Evolutionary conservation across 2,113 vertebrate genomes (phyloP).

Genomic region (Triplophysa rosa): DNA sequence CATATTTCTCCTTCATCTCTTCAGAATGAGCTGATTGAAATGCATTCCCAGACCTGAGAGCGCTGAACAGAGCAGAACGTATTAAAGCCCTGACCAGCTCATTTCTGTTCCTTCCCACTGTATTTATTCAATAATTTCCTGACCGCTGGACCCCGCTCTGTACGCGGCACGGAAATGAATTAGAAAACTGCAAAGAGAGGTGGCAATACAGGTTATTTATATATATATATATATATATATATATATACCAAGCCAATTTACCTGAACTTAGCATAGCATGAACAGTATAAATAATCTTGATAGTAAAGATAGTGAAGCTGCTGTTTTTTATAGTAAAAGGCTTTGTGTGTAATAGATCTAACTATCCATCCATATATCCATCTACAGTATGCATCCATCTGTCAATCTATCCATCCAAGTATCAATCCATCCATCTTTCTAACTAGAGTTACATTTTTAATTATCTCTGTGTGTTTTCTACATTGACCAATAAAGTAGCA

Average conservation of each 20-base stretch:
- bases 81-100: constrained; percentile 43
- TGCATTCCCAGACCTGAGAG: constrained; percentile 47
- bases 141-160: constrained; percentile 43
- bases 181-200: constrained; percentile 47
- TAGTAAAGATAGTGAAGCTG: no score
- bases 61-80: constrained; percentile 56
- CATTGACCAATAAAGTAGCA: background rate
- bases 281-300: constrained; percentile 34
- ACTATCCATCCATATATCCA: background rate
- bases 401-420: background rate
- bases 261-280: constrained; percentile 60
- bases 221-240: constrained; percentile 62
- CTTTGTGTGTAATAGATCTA: no score
- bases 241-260: constrained; percentile 41
- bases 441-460: background rate
- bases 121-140: constrained; percentile 55
- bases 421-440: background rate
- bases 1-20: constrained; percentile 23
- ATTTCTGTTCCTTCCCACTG: constrained; percentile 36
- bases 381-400: background rate
- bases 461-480: background rate
- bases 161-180: constrained; percentile 54
- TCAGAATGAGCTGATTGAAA: constrained; percentile 38
- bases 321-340: no score
- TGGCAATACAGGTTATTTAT: constrained; percentile 61